Percentiles rank a stretch among this genome's conserved stretches.
Evolutionary conservation across 2,113 vertebrate species (phyloP).

Genomic region (Cavia porcellus): DNA sequence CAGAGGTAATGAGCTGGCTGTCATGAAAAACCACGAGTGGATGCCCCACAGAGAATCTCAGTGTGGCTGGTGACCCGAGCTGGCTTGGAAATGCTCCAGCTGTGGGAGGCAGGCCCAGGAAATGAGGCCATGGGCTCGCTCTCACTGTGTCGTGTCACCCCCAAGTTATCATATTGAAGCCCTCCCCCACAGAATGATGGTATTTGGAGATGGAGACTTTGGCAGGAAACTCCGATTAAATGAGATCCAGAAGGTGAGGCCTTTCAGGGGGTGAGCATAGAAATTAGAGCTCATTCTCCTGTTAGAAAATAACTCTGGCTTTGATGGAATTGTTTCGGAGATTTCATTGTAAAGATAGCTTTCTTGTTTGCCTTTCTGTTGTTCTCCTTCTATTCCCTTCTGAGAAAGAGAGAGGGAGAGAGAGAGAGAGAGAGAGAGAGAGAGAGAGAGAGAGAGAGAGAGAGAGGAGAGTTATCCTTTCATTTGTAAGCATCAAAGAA

Average conservation of each 20-base stretch:
- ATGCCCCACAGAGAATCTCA: neutral
- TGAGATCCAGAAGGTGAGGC: neutral
- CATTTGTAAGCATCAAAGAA: neutral
- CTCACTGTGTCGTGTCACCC: neutral
- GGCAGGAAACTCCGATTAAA: neutral
- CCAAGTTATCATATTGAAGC: neutral
- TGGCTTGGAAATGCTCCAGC: neutral
- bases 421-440: too few species aligned
- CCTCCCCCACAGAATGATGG: neutral
- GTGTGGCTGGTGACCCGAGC: neutral
- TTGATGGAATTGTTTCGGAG: neutral
- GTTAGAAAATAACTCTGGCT: neutral
- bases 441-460: too few species aligned
- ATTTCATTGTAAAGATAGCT: neutral
- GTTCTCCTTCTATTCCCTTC: neutral
- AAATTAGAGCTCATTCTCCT: neutral
- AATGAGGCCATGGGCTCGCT: neutral
- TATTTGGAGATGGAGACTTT: neutral
- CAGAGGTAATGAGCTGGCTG: neutral
- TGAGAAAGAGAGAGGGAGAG: too few species aligned
- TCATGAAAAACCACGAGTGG: neutral
- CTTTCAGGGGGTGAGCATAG: neutral
- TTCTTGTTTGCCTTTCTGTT: conserved; percentile 19
- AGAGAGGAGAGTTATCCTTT: neutral
- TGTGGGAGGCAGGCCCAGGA: neutral